Evolutionary conservation across 2,113 vertebrate species (phyloP), one percentile per base, ranked within the genome.

Genomic region (Microcebus lehilahytsara): DNA sequence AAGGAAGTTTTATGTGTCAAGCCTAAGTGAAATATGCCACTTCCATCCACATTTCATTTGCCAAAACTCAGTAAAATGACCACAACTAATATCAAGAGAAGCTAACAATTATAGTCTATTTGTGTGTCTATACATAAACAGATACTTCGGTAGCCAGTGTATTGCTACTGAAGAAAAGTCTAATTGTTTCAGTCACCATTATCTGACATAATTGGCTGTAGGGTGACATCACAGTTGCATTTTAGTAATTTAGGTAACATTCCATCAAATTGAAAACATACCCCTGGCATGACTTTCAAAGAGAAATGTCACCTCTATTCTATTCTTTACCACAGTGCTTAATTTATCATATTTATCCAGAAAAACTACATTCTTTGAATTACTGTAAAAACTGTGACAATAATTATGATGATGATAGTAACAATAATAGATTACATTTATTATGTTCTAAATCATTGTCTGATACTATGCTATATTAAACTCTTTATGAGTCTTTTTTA

Each of bases 181-280:
- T 96, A 80, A 90, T 96, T 95, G 78, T 95, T 90, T 58, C 85
- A 75, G 66, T 66, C 92, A 91, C 77, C n/a, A 62, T 75, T 89
- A 95, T 97, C 96, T 80, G 60, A 96, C 95, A 96, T 92, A 94
- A 95, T 96, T 93, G 69, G 71, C 40, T 30, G 30, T 49, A 49
- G 9, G 9, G 79, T 97, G 71, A 66, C 5, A 91, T 42, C 5
- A 78, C 14, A 80, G 75, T 10, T 77, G 60, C 37, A 22, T 96
- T 96, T 79, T 1, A 93, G 67, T 85, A 92, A 97, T 93, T 85
- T 74, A 93, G 95, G 74, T 81, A 93, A 64, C 34, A 92, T 87
- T 75, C 34, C 25, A 97, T 83, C 96, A 84, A 97, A 97, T 87
- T 81, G 67, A 96, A 66, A 46, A 92, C 40, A 92, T 3, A 16